Evolutionary conservation across 2,888 invertebrate species (phyloP), one percentile per base, ranked within the genome.

Genomic region (Eupeodes latifasciatus): DNA sequence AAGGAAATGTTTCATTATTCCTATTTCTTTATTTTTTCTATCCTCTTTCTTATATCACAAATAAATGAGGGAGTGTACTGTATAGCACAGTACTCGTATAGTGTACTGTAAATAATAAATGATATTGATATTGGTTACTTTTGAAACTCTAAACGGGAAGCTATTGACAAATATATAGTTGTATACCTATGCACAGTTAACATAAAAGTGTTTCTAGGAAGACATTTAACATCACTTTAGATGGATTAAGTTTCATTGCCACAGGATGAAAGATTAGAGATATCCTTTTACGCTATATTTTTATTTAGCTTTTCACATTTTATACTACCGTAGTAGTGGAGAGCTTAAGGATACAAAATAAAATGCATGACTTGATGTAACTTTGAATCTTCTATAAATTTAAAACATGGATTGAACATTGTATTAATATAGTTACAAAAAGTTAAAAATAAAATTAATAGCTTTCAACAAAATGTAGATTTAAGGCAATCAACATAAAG

Each of bases 91-190:
- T 27, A 27, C 27, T 27, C 27, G 40, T 9, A 44, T 19, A 11
- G 53, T 53, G 40, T 59, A 16, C 36, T 40, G 7, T 64, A 64
- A 64, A 64, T 64, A 64, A 64, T 64, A 47, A 47, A 64, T 64
- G 64, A 6, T 64, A 64, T 64, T 64, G 64, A 64, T 64, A 64
- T 44, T 64, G 64, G 19, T 64, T 64, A 6, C 40, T 47, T 64
- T 44, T 64, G 64, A 64, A 40, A 64, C 6, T 47, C 44, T 19
- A 47, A 64, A 44, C n/a, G 61, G 16, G 11, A 62, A 19, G 16
- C 11, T 44, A 62, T 40, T 44, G 16, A 44, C 44, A 62, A 62
- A 62, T 62, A 40, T 4, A 5, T 44, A 40, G 40, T 9, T 5
- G 1, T 4, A 7, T 5, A 10, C n/a, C 36, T 36, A 36, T 36